phyloP scores from a whole-genome alignment of 2,113 vertebrate genomes.

The Peromyscus leucopus region DNA sequence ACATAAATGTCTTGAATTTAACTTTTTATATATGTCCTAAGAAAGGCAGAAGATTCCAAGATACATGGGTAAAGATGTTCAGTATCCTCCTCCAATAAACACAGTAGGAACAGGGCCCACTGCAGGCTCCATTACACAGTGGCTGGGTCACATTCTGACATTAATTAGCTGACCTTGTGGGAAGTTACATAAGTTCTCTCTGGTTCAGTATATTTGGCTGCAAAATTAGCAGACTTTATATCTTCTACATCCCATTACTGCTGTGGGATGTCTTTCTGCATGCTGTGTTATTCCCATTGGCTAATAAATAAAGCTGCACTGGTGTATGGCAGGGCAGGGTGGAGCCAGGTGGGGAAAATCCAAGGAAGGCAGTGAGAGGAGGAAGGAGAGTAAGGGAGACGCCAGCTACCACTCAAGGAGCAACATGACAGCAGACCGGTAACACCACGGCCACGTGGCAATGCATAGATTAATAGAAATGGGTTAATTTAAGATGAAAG shows the following conservation, averaged over 20 bases:
- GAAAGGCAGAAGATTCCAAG: neutral
- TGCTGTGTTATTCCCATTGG: too few relatives aligned
- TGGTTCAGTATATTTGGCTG: neutral
- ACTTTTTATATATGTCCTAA: neutral
- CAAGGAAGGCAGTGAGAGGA: too few relatives aligned
- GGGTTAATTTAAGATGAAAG: too few relatives aligned
- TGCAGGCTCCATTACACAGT: neutral
- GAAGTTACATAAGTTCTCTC: neutral
- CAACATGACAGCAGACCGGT: too few relatives aligned
- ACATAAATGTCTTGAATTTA: conserved; percentile 42
- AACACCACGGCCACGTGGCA: too few relatives aligned
- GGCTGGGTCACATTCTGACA: neutral
- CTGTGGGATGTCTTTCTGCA: too few relatives aligned
- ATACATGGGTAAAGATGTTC: neutral
- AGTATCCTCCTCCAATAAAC: neutral
- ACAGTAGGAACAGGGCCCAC: neutral
- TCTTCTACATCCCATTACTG: neutral
- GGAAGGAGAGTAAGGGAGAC: too few relatives aligned
- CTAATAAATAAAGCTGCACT: too few relatives aligned
- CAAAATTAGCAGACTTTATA: conserved; percentile 5
- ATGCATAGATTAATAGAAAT: too few relatives aligned
- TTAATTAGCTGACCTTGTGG: neutral
- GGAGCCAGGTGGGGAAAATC: too few relatives aligned
- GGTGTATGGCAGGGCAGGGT: too few relatives aligned
- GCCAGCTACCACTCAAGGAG: too few relatives aligned